Conservation (phyloP, 1,140 invertebrate species). For the Diachasmimorpha longicaudata region DNA sequence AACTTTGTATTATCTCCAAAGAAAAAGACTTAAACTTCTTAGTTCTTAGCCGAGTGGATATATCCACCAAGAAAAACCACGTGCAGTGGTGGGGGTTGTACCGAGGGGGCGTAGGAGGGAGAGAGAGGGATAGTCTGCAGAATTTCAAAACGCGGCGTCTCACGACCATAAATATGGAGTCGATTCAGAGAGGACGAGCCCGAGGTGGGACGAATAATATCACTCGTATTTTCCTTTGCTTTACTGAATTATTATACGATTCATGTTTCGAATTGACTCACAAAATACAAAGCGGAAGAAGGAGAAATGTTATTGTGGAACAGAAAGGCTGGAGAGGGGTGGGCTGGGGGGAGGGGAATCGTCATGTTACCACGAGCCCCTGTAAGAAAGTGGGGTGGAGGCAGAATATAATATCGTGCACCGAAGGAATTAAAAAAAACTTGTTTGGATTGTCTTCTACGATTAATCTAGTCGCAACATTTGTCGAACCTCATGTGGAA, state of each 20-base stretch:
- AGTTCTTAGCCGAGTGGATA: not conserved
- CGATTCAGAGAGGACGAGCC: slow-evolving; percentile 36
- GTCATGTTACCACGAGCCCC: not conserved
- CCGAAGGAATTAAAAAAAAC: not conserved
- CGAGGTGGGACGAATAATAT: slow-evolving; percentile 58
- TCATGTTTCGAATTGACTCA: slow-evolving; percentile 65
- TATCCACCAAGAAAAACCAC: not conserved
- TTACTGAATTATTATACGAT: slow-evolving; percentile 63
- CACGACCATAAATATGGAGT: slow-evolving; percentile 55
- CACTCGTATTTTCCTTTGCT: slow-evolving; percentile 59
- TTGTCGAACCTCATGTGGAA: not conserved
- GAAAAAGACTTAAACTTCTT: not conserved
- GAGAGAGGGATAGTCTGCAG: slow-evolving; percentile 16
- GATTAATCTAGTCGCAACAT: not conserved
- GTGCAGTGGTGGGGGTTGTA: not conserved
- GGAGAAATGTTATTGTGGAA: slow-evolving; percentile 61
- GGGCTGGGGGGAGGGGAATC: not conserved
- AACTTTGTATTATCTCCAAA: not conserved
- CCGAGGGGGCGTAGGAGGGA: not conserved
- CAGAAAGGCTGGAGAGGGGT: slow-evolving; percentile 36
- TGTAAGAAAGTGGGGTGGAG: not conserved
- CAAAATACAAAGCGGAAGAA: slow-evolving; percentile 61
- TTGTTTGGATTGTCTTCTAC: not conserved
- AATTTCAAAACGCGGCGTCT: slow-evolving; percentile 29
- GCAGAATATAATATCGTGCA: not conserved